These are phyloP conservation scores for Peromyscus eremicus DNA, from an alignment of 2,797 vertebrate species.

Conservation along the genomic window DNA sequence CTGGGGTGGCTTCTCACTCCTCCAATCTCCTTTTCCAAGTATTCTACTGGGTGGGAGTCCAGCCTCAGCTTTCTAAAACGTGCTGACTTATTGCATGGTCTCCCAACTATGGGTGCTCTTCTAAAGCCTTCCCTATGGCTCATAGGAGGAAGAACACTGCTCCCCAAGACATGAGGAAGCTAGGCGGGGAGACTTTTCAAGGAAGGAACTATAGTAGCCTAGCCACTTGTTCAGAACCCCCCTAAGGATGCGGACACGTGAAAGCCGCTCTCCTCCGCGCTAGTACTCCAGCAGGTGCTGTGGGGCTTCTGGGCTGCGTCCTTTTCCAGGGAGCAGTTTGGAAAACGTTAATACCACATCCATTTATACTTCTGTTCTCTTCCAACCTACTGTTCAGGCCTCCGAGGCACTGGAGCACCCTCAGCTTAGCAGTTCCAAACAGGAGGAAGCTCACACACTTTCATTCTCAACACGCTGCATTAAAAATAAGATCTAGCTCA, in stretches of 20 bases:
- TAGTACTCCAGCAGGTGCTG: neutral
- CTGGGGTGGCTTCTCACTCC: neutral
- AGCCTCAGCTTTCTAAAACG: neutral
- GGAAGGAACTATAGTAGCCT: neutral
- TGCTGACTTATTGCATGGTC: neutral
- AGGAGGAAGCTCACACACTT: slow-evolving; percentile 13
- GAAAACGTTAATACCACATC: neutral
- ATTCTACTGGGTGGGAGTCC: neutral
- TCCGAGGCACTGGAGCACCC: neutral
- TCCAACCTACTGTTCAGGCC: neutral
- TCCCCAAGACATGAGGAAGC: neutral
- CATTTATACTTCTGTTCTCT: neutral
- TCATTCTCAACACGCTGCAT: neutral
- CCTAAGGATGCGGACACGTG: neutral
- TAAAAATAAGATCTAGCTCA: slow-evolving; percentile 15
- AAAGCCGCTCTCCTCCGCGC: neutral
- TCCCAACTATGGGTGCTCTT: neutral
- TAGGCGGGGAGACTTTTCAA: neutral
- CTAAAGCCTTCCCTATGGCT: neutral
- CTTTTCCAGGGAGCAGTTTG: neutral
- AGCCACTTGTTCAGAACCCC: neutral
- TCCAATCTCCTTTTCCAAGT: too few relatives aligned
- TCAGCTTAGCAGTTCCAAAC: neutral
- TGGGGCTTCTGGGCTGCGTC: neutral
- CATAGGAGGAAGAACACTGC: neutral